Evolutionary conservation across 2,888 invertebrate genomes (phyloP).

Genomic region (Cryptus viduatorius): DNA sequence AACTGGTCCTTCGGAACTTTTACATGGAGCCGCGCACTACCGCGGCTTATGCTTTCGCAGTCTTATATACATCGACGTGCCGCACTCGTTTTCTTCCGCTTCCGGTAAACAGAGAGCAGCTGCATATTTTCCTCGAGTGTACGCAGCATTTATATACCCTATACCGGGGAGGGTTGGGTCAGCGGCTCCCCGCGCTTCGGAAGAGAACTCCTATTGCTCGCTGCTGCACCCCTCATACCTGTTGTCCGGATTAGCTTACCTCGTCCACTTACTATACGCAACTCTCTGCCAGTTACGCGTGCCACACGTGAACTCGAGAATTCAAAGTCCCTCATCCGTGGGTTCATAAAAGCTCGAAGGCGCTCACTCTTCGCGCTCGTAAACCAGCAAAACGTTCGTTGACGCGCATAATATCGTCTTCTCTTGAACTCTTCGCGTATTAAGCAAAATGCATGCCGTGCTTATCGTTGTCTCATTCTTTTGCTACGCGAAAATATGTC

Average conservation of each 20-base stretch:
- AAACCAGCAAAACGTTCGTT: conserved; percentile 13
- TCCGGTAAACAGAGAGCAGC: conserved; percentile 65
- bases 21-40: conserved; percentile 35
- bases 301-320: conserved; percentile 17
- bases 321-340: conserved; percentile 13
- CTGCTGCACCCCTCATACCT: neutral
- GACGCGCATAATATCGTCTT: neutral
- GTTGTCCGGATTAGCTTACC: neutral
- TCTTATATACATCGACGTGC: neutral
- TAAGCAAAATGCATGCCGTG: neutral
- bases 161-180: neutral
- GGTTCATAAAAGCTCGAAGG: conserved; percentile 33
- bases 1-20: conserved; percentile 67
- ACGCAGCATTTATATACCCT: neutral
- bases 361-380: conserved; percentile 30
- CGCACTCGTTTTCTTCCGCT: conserved; percentile 68
- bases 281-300: conserved; percentile 17
- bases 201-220: neutral
- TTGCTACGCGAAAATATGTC: neutral
- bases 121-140: conserved; percentile 5
- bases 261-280: conserved; percentile 3
- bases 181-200: neutral
- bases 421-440: neutral
- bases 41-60: conserved; percentile 10
- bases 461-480: neutral